Evolutionary conservation across 2,113 vertebrate genomes (phyloP).

Genomic region (Eulemur macaco): DNA sequence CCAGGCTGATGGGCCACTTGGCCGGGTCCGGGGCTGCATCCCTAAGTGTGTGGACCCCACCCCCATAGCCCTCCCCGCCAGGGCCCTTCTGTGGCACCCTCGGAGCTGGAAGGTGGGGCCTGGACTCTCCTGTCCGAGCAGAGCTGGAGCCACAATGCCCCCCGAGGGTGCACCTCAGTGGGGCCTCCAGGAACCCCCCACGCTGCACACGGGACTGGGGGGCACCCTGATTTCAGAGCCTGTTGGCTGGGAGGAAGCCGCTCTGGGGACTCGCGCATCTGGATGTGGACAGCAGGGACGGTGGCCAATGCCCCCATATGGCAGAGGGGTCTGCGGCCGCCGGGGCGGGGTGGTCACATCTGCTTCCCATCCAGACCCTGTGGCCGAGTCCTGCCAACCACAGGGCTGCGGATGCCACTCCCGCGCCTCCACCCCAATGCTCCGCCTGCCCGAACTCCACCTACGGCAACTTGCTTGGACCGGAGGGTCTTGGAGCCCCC

Average conservation of each 20-base stretch:
- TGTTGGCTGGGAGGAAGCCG: neutral
- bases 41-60: fast-evolving
- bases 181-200: neutral
- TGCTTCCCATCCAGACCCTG: neutral
- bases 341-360: neutral
- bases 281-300: neutral
- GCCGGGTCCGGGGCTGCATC: fast-evolving
- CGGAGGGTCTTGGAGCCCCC: neutral
- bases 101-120: neutral
- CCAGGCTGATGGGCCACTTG: neutral
- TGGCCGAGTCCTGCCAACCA: neutral
- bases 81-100: no score
- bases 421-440: no score
- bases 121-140: neutral
- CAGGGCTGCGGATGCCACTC: neutral
- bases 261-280: neutral
- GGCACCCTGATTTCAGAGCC: neutral
- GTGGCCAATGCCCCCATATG: neutral
- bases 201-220: no score
- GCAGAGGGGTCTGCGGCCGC: neutral
- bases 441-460: neutral
- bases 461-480: neutral
- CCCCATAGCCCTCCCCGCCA: fast-evolving
- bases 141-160: neutral
- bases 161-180: fast-evolving